Evolutionary conservation across 2,888 invertebrate species (phyloP).

Genomic region (Herminia tarsipennalis): DNA sequence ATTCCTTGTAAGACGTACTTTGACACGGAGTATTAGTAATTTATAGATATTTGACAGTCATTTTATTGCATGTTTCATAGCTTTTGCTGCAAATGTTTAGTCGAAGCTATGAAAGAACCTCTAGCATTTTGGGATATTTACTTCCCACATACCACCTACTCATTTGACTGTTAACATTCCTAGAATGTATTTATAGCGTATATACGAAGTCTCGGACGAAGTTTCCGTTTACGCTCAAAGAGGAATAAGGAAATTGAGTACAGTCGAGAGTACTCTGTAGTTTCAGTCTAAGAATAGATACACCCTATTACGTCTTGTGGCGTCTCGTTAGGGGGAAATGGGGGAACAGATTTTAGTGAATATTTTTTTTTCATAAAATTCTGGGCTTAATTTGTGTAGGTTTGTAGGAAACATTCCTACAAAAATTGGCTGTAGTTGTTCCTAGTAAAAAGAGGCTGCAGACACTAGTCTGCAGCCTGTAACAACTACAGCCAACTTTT

Average conservation of each 20-base stretch:
- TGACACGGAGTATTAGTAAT: conserved; percentile 23
- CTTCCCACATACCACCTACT: conserved; percentile 30
- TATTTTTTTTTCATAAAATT: too few species aligned
- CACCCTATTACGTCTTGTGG: neutral
- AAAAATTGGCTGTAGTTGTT: too few species aligned
- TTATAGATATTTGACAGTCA: conserved; percentile 27
- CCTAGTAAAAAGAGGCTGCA: too few species aligned
- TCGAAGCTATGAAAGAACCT: conserved; percentile 9
- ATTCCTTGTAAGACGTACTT: conserved; percentile 16
- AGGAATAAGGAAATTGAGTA: conserved; percentile 13
- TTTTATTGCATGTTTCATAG: conserved; percentile 32
- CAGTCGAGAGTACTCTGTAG: neutral
- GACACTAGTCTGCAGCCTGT: too few species aligned
- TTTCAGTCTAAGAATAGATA: conserved; percentile 3
- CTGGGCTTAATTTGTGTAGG: too few species aligned
- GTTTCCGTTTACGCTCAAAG: conserved; percentile 18
- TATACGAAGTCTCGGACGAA: conserved; percentile 16
- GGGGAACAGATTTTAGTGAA: neutral
- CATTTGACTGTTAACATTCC: conserved; percentile 8
- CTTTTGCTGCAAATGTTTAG: conserved; percentile 14
- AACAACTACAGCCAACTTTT: too few species aligned
- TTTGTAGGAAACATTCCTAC: too few species aligned
- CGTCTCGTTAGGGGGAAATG: neutral
- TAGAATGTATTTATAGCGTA: conserved; percentile 13
- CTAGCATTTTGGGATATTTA: conserved; percentile 20